Evolutionary conservation across 2,797 vertebrate species (phyloP), one percentile per base, ranked within the genome.

Genomic region (Poeciliopsis turneri): DNA sequence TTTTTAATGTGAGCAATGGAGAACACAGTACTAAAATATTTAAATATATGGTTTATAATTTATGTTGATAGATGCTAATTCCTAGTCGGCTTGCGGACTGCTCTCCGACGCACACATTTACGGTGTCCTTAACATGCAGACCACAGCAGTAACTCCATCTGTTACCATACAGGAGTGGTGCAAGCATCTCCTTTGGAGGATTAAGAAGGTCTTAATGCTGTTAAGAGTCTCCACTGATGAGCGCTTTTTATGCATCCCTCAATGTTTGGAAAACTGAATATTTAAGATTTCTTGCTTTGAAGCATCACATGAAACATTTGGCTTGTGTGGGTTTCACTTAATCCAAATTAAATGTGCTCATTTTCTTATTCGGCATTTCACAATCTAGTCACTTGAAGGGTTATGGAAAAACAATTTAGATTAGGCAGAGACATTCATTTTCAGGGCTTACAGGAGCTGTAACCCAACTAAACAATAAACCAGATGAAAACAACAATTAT

Each of bases 41-140:
- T 0, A 87, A 84, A 83, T 5, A 11, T 20, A 18, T 69, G 71
- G 12, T 91, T 16, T 46, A 83, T 90, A 80, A 91, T 91, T 89
- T 80, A 90, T 89, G 86, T 57, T 84, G 86, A 89, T 84, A 79
- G 78, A 84, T 88, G 89, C 78, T 87, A 86, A 90, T 85, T 86
- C 55, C 84, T 82, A 85, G 78, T 79, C 2, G 16, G 64, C 77
- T 61, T 16, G 46, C 75, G 36, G 74, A 53, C 80, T 43, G 77
- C 83, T 72, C 82, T 84, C 80, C 68, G 64, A 75, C 74, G 13
- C 68, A 39, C 68, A 76, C 55, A 11, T 74, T 72, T 80, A 69
- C 18, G 3, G 75, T 73, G 55, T 74, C 75, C 70, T 78, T 11
- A 70, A 81, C 79, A 78, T 5, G 33, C 82, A 76, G 73, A 2